phyloP scores from a whole-genome alignment of 2,888 invertebrate species.

The Palloptera scutellata region DNA sequence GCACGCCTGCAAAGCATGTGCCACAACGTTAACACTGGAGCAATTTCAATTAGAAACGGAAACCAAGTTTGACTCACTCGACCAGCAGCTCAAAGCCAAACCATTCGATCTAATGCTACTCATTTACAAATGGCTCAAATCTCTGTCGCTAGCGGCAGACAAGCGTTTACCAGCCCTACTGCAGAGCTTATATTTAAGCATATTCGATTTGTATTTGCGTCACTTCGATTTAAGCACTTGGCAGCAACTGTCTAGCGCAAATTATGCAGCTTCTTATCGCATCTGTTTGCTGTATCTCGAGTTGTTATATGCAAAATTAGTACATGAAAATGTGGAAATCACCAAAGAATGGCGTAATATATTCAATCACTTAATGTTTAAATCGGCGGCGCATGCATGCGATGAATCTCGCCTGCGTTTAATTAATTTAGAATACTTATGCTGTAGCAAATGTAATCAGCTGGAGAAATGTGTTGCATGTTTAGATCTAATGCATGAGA shows the following conservation, averaged over 20 bases:
- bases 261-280: conserved; percentile 46
- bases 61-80: conserved; percentile 44
- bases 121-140: conserved; percentile 51
- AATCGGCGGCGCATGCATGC: conserved; percentile 18
- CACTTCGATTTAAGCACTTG: conserved; percentile 48
- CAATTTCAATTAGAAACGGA: conserved; percentile 45
- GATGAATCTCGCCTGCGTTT: conserved; percentile 30
- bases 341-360: conserved; percentile 24
- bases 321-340: conserved; percentile 38
- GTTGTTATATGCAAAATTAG: conserved; percentile 44
- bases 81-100: conserved; percentile 39
- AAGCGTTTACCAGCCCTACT: conserved; percentile 45
- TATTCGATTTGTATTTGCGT: conserved; percentile 49
- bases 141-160: conserved; percentile 48
- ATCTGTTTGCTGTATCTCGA: conserved; percentile 52
- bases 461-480: conserved; percentile 28
- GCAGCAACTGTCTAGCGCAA: conserved; percentile 47
- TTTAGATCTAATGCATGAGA: conserved; percentile 23
- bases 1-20: conserved; percentile 21
- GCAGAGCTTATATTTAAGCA: conserved; percentile 44
- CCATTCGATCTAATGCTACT: conserved; percentile 49
- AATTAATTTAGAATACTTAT: conserved; percentile 32
- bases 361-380: conserved; percentile 27
- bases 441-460: conserved; percentile 19
- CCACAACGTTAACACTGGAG: conserved; percentile 35